Conservation (phyloP, 2,797 vertebrate genomes). For the Manis javanica region DNA sequence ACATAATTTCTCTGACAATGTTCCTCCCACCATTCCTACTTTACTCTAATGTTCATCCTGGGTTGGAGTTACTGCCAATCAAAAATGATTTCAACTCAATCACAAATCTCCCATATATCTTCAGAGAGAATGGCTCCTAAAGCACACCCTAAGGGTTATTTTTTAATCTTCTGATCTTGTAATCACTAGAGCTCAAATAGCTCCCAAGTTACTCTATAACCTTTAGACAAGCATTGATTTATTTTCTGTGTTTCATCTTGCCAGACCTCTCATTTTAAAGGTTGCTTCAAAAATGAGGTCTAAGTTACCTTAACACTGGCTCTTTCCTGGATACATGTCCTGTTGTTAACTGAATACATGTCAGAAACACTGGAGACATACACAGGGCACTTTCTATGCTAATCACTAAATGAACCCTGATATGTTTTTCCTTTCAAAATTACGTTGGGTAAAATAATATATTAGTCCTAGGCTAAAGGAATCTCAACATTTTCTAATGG, state of each 20-base stretch:
- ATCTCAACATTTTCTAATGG: not conserved
- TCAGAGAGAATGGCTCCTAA: slow-evolving; percentile 60
- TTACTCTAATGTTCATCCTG: slow-evolving; percentile 55
- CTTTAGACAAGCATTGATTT: slow-evolving; percentile 78
- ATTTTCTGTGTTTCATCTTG: slow-evolving; percentile 66
- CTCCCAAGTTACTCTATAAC: slow-evolving; percentile 75
- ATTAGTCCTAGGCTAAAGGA: not conserved
- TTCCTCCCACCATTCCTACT: not conserved
- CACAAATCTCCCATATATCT: slow-evolving; percentile 52
- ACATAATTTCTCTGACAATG: not conserved
- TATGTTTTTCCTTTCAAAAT: slow-evolving; percentile 28
- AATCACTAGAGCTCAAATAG: slow-evolving; percentile 75
- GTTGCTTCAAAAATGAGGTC: slow-evolving; percentile 62
- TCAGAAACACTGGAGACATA: not conserved
- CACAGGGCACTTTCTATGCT: not conserved
- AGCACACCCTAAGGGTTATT: slow-evolving; percentile 51
- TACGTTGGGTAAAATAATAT: not conserved
- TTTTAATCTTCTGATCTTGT: slow-evolving; percentile 79
- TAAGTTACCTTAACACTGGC: slow-evolving; percentile 18
- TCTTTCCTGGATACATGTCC: slow-evolving; percentile 43
- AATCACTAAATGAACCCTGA: slow-evolving; percentile 17
- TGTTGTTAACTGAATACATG: slow-evolving; percentile 23
- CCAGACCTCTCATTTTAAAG: slow-evolving; percentile 57
- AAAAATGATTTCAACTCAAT: slow-evolving; percentile 68
- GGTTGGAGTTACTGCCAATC: slow-evolving; percentile 64